Conservation (phyloP, 2,113 vertebrate species). For the Sphyrna mokarran region DNA sequence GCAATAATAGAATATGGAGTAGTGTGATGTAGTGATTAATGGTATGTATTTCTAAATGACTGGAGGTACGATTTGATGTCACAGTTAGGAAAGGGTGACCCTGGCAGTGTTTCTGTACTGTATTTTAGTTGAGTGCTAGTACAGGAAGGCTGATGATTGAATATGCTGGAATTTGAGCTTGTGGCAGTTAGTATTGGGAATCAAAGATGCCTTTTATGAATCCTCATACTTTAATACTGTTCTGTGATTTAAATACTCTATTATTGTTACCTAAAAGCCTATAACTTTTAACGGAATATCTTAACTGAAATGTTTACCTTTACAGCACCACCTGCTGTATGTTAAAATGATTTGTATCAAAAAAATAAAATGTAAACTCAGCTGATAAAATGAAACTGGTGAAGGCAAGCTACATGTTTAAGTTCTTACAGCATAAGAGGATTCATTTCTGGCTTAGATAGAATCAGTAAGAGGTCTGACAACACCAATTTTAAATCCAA, state of each 20-base stretch:
- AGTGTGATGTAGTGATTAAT: background rate
- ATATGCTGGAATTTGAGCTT: background rate
- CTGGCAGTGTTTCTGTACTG: background rate
- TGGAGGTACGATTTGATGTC: background rate
- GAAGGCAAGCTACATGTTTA: background rate
- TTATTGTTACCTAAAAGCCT: background rate
- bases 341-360: background rate
- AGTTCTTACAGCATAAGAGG: background rate
- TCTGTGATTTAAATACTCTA: background rate
- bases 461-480: too few relatives aligned
- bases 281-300: background rate
- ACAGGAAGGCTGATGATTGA: too few relatives aligned
- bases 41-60: background rate
- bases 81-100: background rate
- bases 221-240: background rate
- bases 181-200: background rate
- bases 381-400: background rate
- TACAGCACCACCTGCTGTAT: slow-evolving; percentile 31
- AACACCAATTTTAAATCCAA: too few relatives aligned
- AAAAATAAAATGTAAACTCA: background rate
- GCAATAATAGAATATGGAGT: background rate
- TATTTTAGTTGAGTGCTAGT: background rate
- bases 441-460: background rate
- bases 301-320: background rate
- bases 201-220: background rate